Conservation (phyloP, 1,140 invertebrate genomes). For the Asbolus verrucosus region DNA sequence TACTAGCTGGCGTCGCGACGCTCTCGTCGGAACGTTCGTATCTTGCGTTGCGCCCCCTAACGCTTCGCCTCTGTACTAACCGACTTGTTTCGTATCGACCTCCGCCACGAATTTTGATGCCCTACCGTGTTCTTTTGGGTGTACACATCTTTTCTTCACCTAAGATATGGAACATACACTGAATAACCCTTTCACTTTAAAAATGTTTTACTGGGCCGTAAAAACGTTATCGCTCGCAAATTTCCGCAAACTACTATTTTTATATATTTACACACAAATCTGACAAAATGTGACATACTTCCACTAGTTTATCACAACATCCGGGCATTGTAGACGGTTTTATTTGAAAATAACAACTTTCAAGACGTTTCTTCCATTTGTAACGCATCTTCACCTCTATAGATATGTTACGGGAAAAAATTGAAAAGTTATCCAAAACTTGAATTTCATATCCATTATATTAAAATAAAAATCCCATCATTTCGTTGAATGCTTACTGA, state of each 20-base stretch:
- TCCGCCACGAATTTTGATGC: slow-evolving; percentile 42
- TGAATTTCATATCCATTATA: slow-evolving; percentile 35
- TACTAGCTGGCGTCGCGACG: slow-evolving; percentile 44
- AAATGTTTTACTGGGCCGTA: slow-evolving; percentile 17
- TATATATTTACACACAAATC: slow-evolving; percentile 29
- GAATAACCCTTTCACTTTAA: slow-evolving; percentile 34
- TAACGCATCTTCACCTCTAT: not conserved
- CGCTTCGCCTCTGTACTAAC: slow-evolving; percentile 22
- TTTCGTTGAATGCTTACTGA: slow-evolving; percentile 18
- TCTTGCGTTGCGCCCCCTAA: slow-evolving; percentile 40
- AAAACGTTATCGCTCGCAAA: slow-evolving; percentile 31
- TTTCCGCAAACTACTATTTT: slow-evolving; percentile 30
- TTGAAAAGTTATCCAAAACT: slow-evolving; percentile 26
- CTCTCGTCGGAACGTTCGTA: slow-evolving; percentile 30
- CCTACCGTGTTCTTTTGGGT: slow-evolving; percentile 38
- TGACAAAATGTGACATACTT: slow-evolving; percentile 28
- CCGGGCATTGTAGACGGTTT: slow-evolving; percentile 16
- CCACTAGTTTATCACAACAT: slow-evolving; percentile 17
- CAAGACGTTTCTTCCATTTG: not conserved
- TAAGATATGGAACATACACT: slow-evolving; percentile 25
- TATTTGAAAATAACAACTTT: slow-evolving; percentile 15
- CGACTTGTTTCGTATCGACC: slow-evolving; percentile 44
- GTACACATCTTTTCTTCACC: slow-evolving; percentile 36
- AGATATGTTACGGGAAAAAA: slow-evolving; percentile 12
- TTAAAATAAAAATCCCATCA: slow-evolving; percentile 43